phyloP scores from a whole-genome alignment of 1,140 invertebrate genomes.

The Archegozetes longisetosus region DNA sequence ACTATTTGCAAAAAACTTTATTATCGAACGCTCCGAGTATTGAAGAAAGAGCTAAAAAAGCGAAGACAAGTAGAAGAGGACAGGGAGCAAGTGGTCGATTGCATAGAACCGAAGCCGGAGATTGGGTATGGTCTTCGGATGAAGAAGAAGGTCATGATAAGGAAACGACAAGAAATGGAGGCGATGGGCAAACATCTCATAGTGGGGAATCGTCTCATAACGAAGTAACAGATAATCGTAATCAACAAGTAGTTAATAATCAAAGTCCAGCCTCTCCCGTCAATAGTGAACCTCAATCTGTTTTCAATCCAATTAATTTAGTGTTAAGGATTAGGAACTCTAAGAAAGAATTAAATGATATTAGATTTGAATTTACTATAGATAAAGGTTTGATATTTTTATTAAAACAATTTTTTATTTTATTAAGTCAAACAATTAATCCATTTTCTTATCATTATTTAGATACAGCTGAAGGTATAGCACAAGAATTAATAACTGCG shows the following conservation, averaged over 20 bases:
- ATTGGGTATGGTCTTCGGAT: conserved; percentile 92
- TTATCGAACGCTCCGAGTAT: conserved; percentile 68
- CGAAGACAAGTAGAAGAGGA: conserved; percentile 41
- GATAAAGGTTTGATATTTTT: conserved; percentile 40
- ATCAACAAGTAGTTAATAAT: neutral
- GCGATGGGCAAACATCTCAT: conserved; percentile 4
- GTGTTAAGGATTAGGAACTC: conserved; percentile 72
- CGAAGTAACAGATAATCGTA: too few relatives aligned
- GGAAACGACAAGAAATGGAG: neutral
- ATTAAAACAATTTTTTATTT: neutral
- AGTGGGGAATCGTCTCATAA: neutral
- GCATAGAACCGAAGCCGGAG: conserved; percentile 84
- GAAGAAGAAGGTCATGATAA: conserved; percentile 20
- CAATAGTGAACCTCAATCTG: conserved; percentile 13
- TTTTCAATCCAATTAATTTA: conserved; percentile 42
- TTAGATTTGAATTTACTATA: conserved; percentile 84
- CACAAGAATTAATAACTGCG: conserved; percentile 79
- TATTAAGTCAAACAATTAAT: neutral
- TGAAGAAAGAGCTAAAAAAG: conserved; percentile 75
- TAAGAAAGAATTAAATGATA: conserved; percentile 84
- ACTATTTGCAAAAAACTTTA: conserved; percentile 77
- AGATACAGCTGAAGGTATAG: conserved; percentile 86
- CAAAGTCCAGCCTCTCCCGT: neutral
- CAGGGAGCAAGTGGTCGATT: conserved; percentile 77
- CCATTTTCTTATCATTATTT: conserved; percentile 17